Conservation (phyloP, 2,113 vertebrate genomes). For the Neogale vison region DNA sequence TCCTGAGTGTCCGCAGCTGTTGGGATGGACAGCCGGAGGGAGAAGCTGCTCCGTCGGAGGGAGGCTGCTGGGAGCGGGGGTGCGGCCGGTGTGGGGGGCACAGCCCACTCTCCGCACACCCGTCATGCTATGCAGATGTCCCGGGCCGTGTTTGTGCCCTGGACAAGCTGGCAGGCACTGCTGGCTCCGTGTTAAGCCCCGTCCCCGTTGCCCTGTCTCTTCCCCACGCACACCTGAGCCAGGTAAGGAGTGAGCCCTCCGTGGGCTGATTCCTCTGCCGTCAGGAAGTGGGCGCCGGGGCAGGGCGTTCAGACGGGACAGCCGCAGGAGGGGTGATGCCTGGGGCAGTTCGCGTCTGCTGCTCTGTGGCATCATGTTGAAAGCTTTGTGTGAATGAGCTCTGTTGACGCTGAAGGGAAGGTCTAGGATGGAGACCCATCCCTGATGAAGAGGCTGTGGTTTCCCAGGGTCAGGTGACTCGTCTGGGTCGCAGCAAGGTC, state of each 20-base stretch:
- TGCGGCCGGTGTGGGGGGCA: neutral
- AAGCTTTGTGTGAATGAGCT: neutral
- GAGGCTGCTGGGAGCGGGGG: fast-evolving
- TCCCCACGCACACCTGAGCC: neutral
- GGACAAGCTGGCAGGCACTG: neutral
- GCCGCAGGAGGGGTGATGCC: fast-evolving
- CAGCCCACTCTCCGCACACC: neutral
- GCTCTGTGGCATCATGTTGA: fast-evolving
- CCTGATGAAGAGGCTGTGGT: neutral
- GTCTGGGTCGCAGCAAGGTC: fast-evolving
- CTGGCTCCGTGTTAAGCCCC: neutral
- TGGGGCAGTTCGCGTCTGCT: fast-evolving
- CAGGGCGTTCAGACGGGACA: neutral
- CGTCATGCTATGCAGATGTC: fast-evolving
- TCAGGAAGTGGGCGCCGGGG: neutral
- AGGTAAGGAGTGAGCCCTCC: neutral
- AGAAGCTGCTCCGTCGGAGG: fast-evolving
- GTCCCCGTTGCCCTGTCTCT: neutral
- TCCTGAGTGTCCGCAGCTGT: neutral
- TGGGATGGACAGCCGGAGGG: neutral
- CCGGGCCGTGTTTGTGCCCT: neutral
- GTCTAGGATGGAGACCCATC: neutral
- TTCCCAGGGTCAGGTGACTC: neutral
- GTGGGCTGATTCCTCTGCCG: fast-evolving
- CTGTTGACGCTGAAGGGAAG: neutral